A percentile compares a stretch with the other conserved stretches of the same genome.
Conservation (phyloP, 2,888 invertebrate genomes). For the Pilophorus perplexus region DNA sequence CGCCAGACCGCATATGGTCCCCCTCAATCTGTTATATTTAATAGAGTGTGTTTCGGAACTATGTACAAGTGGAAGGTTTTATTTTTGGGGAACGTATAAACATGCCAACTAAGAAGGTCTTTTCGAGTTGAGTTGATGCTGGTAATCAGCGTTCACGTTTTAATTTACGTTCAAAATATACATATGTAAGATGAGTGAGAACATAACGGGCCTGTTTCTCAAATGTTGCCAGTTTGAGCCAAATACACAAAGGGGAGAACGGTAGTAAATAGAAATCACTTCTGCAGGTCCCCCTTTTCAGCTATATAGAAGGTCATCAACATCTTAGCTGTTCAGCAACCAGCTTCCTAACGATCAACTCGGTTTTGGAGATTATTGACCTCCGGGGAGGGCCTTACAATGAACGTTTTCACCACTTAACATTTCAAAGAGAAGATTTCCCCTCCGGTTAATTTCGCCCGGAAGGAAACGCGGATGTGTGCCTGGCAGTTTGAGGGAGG, state of each 20-base stretch:
- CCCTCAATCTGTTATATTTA: slow-evolving; percentile 37
- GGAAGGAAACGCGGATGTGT: background rate
- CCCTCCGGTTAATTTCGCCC: slow-evolving; percentile 22
- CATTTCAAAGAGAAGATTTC: slow-evolving; percentile 14
- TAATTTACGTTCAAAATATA: too few relatives aligned
- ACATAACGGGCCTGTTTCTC: too few relatives aligned
- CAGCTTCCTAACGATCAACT: too few relatives aligned
- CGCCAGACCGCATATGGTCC: slow-evolving; percentile 24
- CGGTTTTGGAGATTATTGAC: slow-evolving; percentile 15
- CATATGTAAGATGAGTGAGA: too few relatives aligned
- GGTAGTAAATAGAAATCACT: too few relatives aligned
- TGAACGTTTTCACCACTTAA: slow-evolving; percentile 4
- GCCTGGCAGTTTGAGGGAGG: slow-evolving; percentile 17
- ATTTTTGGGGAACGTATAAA: slow-evolving; percentile 16
- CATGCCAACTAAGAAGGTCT: slow-evolving; percentile 2
- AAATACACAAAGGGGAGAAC: too few relatives aligned
- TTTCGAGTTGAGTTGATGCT: too few relatives aligned
- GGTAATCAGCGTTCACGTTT: too few relatives aligned
- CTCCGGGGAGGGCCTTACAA: background rate
- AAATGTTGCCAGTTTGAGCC: too few relatives aligned
- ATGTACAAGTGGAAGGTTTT: slow-evolving; percentile 24
- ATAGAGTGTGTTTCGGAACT: slow-evolving; percentile 23
- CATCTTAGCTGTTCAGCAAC: too few relatives aligned
- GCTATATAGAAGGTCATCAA: too few relatives aligned
- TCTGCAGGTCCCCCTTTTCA: too few relatives aligned